A percentile compares a stretch with the other conserved stretches of the same genome.
These are phyloP conservation scores for Lagria hirta DNA, from an alignment of 2,888 invertebrate genomes.

Conservation along the genomic window DNA sequence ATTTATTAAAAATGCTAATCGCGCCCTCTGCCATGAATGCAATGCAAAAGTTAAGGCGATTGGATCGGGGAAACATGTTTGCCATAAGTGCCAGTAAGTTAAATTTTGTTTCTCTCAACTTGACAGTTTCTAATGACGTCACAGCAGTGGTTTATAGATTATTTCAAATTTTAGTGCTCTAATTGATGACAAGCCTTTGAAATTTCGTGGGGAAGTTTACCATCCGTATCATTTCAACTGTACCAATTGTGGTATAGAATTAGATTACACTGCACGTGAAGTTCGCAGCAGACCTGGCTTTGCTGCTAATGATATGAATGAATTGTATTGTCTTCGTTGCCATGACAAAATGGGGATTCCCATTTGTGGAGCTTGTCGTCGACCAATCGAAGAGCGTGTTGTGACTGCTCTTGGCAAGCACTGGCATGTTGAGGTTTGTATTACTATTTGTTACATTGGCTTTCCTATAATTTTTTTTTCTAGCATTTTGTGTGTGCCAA, in stretches of 20 bases:
- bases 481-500: constrained; percentile 99
- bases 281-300: constrained; percentile 89
- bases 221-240: constrained; percentile 99
- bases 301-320: constrained; percentile 90
- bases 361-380: constrained; percentile 98
- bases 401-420: constrained; percentile 98
- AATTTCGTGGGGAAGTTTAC: constrained; percentile 94
- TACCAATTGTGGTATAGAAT: constrained; percentile 85
- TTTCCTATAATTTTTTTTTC: constrained; percentile 41
- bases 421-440: constrained; percentile 76
- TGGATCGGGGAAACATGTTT: constrained; percentile 93
- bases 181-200: constrained; percentile 87
- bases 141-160: constrained; percentile 2
- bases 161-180: constrained; percentile 65
- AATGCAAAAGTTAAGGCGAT: constrained; percentile 95
- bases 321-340: constrained; percentile 95
- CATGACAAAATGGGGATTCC: constrained; percentile 99
- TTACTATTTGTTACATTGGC: background rate
- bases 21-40: constrained; percentile 93
- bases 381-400: constrained; percentile 98
- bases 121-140: background rate
- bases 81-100: constrained; percentile 96
- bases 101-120: background rate
- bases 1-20: constrained; percentile 88
- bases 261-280: constrained; percentile 95